Conservation (phyloP, 2,888 invertebrate species). For the Dryadula phaetusa region DNA sequence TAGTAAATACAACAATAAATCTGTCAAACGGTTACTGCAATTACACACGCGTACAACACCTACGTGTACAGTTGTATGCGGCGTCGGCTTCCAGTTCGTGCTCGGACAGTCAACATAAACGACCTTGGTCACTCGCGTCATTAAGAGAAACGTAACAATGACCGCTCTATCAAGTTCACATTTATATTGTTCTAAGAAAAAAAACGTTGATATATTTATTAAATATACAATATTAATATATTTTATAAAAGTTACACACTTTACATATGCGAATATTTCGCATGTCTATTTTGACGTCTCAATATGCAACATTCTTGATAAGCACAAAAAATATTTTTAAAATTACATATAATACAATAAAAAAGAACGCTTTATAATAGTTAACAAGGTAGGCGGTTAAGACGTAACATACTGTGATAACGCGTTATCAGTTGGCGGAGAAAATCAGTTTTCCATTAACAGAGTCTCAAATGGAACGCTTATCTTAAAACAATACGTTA, state of each 20-base stretch:
- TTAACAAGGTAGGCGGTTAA: not conserved
- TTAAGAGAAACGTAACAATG: conserved; percentile 10
- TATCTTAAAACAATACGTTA: conserved; percentile 43
- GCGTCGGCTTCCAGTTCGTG: conserved; percentile 39
- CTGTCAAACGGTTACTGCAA: conserved; percentile 24
- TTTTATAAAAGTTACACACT: too few relatives aligned
- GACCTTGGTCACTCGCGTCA: conserved; percentile 25
- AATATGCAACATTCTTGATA: too few relatives aligned
- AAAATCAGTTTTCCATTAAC: conserved; percentile 46
- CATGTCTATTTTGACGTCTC: too few relatives aligned
- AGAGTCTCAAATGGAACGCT: conserved; percentile 38
- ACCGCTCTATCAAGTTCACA: not conserved
- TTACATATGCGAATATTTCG: too few relatives aligned
- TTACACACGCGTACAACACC: not conserved
- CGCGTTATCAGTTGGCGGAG: conserved; percentile 40
- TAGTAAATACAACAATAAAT: conserved; percentile 30
- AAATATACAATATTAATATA: too few relatives aligned
- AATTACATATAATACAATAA: too few relatives aligned
- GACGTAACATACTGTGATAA: conserved; percentile 31
- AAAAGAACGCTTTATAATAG: not conserved
- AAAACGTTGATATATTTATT: too few relatives aligned
- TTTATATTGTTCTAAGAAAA: not conserved
- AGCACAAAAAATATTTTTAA: too few relatives aligned
- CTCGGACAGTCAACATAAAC: conserved; percentile 32
- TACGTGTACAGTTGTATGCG: not conserved